Base-by-base conservation (phyloP, 2,888 invertebrate species). In the Cryptocephalus primarius region DNA sequence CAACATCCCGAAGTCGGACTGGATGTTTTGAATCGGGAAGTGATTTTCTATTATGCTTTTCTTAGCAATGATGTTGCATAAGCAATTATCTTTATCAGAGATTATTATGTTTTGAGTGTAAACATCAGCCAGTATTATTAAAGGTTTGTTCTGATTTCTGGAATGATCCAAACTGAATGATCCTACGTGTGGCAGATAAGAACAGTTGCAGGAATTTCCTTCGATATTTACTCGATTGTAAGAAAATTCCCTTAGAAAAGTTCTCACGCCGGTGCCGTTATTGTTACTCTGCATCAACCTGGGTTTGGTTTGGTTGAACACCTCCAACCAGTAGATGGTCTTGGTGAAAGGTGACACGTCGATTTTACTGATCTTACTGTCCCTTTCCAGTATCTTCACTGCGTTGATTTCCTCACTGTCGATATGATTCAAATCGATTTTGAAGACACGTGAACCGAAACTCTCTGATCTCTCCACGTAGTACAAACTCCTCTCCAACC, bases 401-500 rank as follows among this genome's bases (percentile, higher is more conserved):
- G 64, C 66, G 1, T 75, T 72, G 1, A 76, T 60, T 9, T 72
- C 68, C 0, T 79, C 78, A 14, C 76, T 74, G 42, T 77, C 76
- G 11, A 74, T 70, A n/a, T 73, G 70, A 50, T 80, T 82, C 14
- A 88, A 66, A 62, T 86, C 80, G 4, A 87, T 71, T 51, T 80
- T 76, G 60, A 82, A 80, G 31, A 85, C 73, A 0, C 76, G 75
- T 48, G 76, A 75, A 54, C 74, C 72, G 38, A 57, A 60, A n/a
- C 71, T 66, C 11, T 54, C 50, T 4, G 55, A 52, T 22, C 47
- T 53, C 67, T 89, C 89, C 0, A 84, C 77, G 82, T 89, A 91
- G 65, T 88, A 94, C 8, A 94, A 72, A 40, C 82, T 80, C 42
- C 91, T 76, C 42, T 85, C 81, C 39, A 94, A 78, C 94, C 94